Evolutionary conservation across 1,140 invertebrate genomes (phyloP).

Genomic region (Contarinia nasturtii): DNA sequence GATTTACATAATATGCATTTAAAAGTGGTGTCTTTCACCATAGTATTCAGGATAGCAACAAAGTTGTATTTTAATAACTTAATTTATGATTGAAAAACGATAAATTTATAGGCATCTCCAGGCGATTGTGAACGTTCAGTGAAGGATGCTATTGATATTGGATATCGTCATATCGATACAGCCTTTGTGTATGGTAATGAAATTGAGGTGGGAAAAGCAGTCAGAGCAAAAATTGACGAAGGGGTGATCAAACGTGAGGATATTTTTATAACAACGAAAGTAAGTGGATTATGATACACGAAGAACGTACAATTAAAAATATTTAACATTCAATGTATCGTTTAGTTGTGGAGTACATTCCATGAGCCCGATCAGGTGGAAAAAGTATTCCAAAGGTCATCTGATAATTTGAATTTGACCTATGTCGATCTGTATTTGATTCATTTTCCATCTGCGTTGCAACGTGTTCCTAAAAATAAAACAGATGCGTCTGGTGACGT

Average conservation of each 20-base stretch:
- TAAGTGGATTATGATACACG: too few relatives aligned
- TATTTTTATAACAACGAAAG: constrained; percentile 65
- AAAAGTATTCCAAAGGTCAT: constrained; percentile 24
- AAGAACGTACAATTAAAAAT: too few relatives aligned
- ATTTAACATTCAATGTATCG: too few relatives aligned
- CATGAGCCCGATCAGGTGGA: constrained; percentile 24
- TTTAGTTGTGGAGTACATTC: constrained; percentile 32
- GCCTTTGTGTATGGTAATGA: constrained; percentile 66
- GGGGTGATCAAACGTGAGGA: constrained; percentile 58
- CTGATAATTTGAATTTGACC: constrained; percentile 28
- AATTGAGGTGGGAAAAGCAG: constrained; percentile 46
- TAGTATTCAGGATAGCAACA: too few relatives aligned
- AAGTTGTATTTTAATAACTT: too few relatives aligned
- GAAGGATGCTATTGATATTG: constrained; percentile 44
- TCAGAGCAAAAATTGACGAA: constrained; percentile 40
- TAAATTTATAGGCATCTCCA: constrained; percentile 30
- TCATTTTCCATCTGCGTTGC: constrained; percentile 36
- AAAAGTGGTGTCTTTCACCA: too few relatives aligned
- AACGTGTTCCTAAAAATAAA: background rate
- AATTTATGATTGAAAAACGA: too few relatives aligned
- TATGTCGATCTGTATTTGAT: constrained; percentile 40
- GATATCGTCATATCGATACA: constrained; percentile 71
- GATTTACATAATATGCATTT: too few relatives aligned
- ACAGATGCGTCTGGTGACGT: constrained; percentile 13
- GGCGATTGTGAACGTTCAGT: constrained; percentile 45